Percentiles rank a stretch among this genome's conserved stretches.
phyloP scores from a whole-genome alignment of 1,140 invertebrate species.

The Potamilus streckersoni region DNA sequence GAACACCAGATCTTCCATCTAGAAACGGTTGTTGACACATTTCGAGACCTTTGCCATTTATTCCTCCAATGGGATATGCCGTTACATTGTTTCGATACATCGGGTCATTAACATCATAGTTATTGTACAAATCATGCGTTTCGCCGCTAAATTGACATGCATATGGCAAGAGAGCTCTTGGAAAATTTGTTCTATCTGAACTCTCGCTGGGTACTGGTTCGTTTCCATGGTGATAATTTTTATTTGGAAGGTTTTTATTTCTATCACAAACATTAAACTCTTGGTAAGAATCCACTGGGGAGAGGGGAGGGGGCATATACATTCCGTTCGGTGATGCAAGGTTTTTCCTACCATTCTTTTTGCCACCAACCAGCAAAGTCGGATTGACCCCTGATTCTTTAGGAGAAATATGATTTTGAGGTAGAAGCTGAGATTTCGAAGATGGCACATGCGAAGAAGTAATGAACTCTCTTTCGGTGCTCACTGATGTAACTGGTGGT shows the following conservation, averaged over 20 bases:
- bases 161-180: no score
- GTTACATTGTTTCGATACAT: no score
- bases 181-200: no score
- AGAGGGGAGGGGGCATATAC: not conserved
- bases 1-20: slow-evolving; percentile 23
- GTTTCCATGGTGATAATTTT: no score
- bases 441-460: not conserved
- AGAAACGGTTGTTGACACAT: slow-evolving; percentile 12
- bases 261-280: no score
- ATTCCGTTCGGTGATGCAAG: not conserved
- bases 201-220: no score
- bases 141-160: no score
- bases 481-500: slow-evolving; percentile 4
- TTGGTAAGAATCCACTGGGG: no score
- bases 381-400: not conserved
- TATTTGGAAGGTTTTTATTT: no score
- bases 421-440: slow-evolving; percentile 2
- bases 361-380: not conserved
- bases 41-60: slow-evolving; percentile 9
- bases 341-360: not conserved
- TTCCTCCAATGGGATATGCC: no score
- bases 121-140: no score
- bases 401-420: not conserved
- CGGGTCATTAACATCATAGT: no score
- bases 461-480: not conserved